Evolutionary conservation across 2,888 invertebrate genomes (phyloP), one percentile per base, ranked within the genome.

Genomic region (Temnothorax unifasciatus): DNA sequence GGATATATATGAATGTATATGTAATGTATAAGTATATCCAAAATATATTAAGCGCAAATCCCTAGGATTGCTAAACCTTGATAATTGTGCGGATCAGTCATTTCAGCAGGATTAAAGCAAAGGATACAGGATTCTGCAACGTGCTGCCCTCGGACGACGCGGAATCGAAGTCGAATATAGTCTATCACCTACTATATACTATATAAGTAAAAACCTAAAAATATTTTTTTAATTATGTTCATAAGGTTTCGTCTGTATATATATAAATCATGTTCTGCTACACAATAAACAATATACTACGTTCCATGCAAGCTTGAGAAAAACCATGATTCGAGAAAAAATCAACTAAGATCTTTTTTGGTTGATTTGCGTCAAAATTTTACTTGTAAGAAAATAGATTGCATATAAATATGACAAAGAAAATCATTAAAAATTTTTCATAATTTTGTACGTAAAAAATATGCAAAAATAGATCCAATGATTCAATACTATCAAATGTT

Each of bases 131-230:
- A 85, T 85, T 74, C 82, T 87, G 87, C 88, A 88, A 54, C 57
- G 92, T 92, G 92, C 92, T 92, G 92, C 92, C 92, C 90, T 92
- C 92, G 85, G 90, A 90, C 92, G 92, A 88, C 84, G 74, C 41
- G 63, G 52, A 73, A 81, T 81, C 76, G 88, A 87, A 91, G 87
- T 88, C 86, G 50, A 82, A 83, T 73, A 82, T 73, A 82, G 57
- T 85, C 74, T 44, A 38, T 54, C 75, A 38, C 50, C 75, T 69
- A 74, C 71, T 86, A 84, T 84, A 15, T 66, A 88, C 59, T 85
- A n/a, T n/a, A n/a, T n/a, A 52, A 71, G 38, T 18, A 54, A 57
- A 25, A 0, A 38, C 13, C 0, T 52, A 25, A 57, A 13, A 47
- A 21, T 79, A 71, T 71, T 21, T 79, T 47, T 21, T 0, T 34